Evolutionary conservation across 1,140 invertebrate species (phyloP), one percentile per base, ranked within the genome.

Genomic region (Musca domestica): DNA sequence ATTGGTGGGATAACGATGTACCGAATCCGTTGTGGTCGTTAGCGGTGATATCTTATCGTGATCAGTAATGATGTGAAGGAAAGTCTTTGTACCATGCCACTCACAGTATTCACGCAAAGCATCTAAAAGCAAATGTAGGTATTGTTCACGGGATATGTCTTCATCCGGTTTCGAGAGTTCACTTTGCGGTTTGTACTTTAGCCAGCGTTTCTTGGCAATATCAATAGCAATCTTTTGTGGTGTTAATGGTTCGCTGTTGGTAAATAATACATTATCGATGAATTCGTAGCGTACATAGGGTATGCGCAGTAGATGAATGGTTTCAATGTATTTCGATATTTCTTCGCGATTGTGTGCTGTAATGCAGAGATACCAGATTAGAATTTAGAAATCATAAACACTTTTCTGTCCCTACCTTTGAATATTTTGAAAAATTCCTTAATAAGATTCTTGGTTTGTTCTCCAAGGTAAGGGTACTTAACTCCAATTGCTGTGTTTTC

Each of bases 271-370:
- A 14, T 64, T 47, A 64, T 71, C 67, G 7, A 71, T 71, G 20
- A 69, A 71, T 17, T 69, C 68, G 30, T 67, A 71, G 17, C 70
- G 70, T 9, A 71, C 67, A 30, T 58, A 71, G 0, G 70, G 70
- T 25, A 66, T 66, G 19, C 65, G 67, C 7, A 71, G 25, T 23
- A 69, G 20, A 17, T 69, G 23, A 3, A 71, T 69, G 5, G 61
- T 54, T 17, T 54, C 41, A 10, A 71, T 52, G 34, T 67, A 71
- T 15, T 63, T 66, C 0, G 10, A 19, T 58, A 71, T 64, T 7
- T 58, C 49, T 17, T 65, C 67, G 6, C 47, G 41, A 64, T 67
- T 66, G 20, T 66, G 54, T 12, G 47, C 67, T 70, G 20, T n/a
- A 49, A 46, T 22, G 23, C 0, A 25, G 1, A 49, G 51, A 46